These are phyloP conservation scores for Lordiphosa fenestrarum DNA, from an alignment of 2,888 invertebrate genomes.

Conservation along the genomic window DNA sequence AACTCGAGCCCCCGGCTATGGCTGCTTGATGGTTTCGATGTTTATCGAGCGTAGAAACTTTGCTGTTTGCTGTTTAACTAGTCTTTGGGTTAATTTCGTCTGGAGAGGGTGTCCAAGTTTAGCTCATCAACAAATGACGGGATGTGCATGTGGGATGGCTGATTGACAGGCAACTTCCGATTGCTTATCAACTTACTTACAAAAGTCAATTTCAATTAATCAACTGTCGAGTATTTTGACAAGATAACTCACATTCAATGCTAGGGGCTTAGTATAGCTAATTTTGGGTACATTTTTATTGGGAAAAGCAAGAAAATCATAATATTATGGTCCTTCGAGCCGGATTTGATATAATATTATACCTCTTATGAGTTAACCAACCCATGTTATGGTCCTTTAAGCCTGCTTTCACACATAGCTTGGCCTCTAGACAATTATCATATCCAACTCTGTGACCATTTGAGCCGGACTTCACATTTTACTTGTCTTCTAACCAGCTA, in stretches of 20 bases:
- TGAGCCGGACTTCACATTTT: too few species aligned
- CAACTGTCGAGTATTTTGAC: conserved; percentile 73
- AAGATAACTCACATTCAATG: conserved; percentile 57
- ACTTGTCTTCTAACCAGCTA: too few species aligned
- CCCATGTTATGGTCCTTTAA: too few species aligned
- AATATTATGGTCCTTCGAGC: too few species aligned
- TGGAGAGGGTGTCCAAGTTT: conserved; percentile 57
- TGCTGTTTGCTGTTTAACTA: conserved; percentile 60
- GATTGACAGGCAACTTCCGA: conserved; percentile 69
- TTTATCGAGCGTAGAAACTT: conserved; percentile 49
- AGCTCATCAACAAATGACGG: conserved; percentile 70
- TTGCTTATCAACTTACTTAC: conserved; percentile 59
- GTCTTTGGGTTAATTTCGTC: conserved; percentile 55
- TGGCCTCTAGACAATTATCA: too few species aligned
- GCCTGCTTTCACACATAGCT: too few species aligned
- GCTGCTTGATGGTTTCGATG: conserved; percentile 22
- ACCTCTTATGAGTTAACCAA: too few species aligned
- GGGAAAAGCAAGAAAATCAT: too few species aligned
- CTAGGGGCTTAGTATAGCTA: conserved; percentile 1
- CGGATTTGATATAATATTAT: too few species aligned
- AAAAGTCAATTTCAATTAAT: conserved; percentile 74
- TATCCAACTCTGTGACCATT: too few species aligned
- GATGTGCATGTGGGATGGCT: conserved; percentile 29
- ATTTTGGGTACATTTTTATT: too few species aligned
- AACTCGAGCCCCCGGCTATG: conserved; percentile 44